phyloP scores from a whole-genome alignment of 2,113 vertebrate genomes.

The Rhinolophus ferrumequinum region DNA sequence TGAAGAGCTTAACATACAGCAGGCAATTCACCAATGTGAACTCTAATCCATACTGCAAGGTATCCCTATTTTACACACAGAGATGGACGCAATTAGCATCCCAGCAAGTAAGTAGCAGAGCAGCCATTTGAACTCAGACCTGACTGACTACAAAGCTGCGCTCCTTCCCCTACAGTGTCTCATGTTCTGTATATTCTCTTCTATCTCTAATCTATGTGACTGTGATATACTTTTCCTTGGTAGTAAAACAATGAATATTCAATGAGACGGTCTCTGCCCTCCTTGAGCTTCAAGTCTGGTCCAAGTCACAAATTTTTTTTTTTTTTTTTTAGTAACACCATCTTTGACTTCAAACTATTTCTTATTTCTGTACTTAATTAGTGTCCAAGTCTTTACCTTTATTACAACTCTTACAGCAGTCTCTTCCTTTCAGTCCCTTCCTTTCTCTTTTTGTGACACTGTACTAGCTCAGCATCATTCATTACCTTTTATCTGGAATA shows the following conservation, averaged over 20 bases:
- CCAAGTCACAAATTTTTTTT: not conserved
- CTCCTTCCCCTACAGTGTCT: not conserved
- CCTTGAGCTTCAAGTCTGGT: not conserved
- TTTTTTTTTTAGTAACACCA: not conserved
- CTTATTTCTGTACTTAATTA: not conserved
- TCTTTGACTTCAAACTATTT: conserved; percentile 21
- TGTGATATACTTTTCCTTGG: not conserved
- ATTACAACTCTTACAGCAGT: not conserved
- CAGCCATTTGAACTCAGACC: not conserved
- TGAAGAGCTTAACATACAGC: not conserved
- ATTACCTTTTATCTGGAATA: not conserved
- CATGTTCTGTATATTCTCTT: not conserved
- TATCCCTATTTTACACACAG: not conserved
- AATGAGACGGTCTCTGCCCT: not conserved
- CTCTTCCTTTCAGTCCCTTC: not conserved
- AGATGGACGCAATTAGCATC: not conserved
- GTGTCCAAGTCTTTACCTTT: not conserved
- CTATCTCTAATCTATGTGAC: not conserved
- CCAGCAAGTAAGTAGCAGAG: not conserved
- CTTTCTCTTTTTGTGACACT: not conserved
- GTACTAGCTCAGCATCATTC: not conserved
- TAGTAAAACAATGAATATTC: not conserved
- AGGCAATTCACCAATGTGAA: not conserved
- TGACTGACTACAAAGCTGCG: not conserved
- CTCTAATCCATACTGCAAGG: not conserved